Percentiles rank a stretch among this genome's conserved stretches.
Evolutionary conservation across 2,113 vertebrate species (phyloP).

Genomic region (Cryptoleucopteryx plumbea): DNA sequence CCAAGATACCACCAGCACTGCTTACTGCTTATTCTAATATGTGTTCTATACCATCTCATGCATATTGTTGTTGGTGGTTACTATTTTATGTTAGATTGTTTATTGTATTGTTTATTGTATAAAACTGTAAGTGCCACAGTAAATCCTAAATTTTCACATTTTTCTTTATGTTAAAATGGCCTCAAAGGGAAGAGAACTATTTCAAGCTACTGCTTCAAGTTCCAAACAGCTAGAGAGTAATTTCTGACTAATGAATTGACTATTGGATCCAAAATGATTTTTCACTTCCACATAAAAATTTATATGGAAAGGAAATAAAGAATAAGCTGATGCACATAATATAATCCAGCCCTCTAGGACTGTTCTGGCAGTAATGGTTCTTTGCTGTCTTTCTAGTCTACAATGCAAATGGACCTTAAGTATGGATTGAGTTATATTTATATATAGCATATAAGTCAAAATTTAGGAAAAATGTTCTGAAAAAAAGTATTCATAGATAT

Average conservation of each 20-base stretch:
- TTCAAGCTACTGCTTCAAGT: background rate
- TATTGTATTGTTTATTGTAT: background rate
- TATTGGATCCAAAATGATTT: background rate
- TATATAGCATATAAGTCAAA: background rate
- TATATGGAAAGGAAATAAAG: background rate
- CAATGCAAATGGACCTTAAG: background rate
- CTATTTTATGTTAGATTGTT: background rate
- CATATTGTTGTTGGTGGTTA: background rate
- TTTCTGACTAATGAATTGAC: background rate
- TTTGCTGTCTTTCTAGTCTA: background rate
- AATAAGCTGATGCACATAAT: background rate
- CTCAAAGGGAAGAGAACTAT: background rate
- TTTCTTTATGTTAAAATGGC: background rate
- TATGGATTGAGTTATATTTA: background rate
- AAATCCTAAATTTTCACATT: background rate
- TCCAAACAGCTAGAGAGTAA: background rate
- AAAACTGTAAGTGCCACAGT: background rate
- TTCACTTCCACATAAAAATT: background rate
- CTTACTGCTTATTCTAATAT: background rate
- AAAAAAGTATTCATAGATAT: background rate
- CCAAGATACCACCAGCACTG: background rate
- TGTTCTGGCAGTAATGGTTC: background rate
- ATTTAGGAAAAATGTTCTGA: background rate
- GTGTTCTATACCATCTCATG: background rate
- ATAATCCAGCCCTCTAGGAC: background rate